These are phyloP conservation scores for Acromyrmex echinatior DNA, from an alignment of 1,140 invertebrate species.

Conservation along the genomic window DNA sequence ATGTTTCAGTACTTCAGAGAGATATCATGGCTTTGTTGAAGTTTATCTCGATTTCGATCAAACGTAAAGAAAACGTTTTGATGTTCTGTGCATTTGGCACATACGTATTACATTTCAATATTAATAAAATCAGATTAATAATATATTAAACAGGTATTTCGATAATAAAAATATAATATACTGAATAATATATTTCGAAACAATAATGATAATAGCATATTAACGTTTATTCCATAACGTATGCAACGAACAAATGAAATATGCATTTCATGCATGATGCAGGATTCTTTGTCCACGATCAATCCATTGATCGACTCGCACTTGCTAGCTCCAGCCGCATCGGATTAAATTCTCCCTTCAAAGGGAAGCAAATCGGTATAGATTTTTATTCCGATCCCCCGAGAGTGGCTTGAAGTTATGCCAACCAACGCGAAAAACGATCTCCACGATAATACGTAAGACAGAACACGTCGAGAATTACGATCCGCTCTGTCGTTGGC, in stretches of 20 bases:
- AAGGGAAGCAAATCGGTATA: conserved; percentile 26
- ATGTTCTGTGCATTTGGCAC: too few species aligned
- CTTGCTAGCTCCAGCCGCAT: not conserved
- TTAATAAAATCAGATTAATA: conserved; percentile 4
- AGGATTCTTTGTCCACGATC: not conserved
- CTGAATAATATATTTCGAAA: conserved; percentile 4
- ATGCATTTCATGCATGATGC: conserved; percentile 28
- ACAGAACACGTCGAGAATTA: conserved; percentile 66
- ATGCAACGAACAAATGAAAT: not conserved
- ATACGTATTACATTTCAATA: not conserved
- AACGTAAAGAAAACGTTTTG: conserved; percentile 15
- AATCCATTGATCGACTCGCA: conserved; percentile 20
- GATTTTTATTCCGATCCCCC: conserved; percentile 32
- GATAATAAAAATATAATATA: conserved; percentile 21
- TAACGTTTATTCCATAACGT: not conserved
- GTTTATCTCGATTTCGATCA: not conserved
- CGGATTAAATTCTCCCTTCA: conserved; percentile 26
- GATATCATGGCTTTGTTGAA: not conserved
- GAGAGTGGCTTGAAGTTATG: conserved; percentile 33
- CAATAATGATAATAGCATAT: not conserved
- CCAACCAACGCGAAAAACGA: not conserved
- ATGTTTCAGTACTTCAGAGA: not conserved
- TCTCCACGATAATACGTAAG: conserved; percentile 64
- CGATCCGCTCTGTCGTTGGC: conserved; percentile 70
- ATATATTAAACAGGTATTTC: not conserved